Evolutionary conservation across 2,797 vertebrate species (phyloP).

Genomic region (Hippopotamyrus pictus): DNA sequence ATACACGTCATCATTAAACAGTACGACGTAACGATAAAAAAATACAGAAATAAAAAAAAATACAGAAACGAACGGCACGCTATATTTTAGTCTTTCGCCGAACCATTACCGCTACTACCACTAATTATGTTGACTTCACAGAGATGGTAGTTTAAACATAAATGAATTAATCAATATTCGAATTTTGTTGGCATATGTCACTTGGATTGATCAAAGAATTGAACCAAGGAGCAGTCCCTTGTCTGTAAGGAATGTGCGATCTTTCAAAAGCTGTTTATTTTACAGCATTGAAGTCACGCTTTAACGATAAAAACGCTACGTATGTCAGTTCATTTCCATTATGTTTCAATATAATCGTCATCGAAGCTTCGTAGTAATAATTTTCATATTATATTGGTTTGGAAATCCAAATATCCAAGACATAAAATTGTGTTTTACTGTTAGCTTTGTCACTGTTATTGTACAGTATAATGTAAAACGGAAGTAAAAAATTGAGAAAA

Average conservation of each 20-base stretch:
- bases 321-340: neutral
- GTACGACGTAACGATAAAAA: neutral
- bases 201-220: neutral
- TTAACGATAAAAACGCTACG: neutral
- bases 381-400: neutral
- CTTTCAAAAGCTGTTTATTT: neutral
- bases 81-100: neutral
- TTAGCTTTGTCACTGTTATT: neutral
- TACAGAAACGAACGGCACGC: neutral
- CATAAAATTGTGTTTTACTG: neutral
- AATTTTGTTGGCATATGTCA: neutral
- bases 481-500: neutral
- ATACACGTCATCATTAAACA: neutral
- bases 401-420: neutral
- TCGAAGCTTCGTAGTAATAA: neutral
- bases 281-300: neutral
- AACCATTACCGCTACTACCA: neutral
- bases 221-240: neutral
- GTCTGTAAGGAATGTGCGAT: neutral
- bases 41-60: neutral
- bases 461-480: neutral
- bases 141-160: neutral
- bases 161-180: neutral
- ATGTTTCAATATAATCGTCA: neutral
- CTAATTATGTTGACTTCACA: neutral